Percentiles rank a stretch among this genome's conserved stretches.
These are phyloP conservation scores for Trichopoda pennipes DNA, from an alignment of 2,888 invertebrate species.

Conservation along the genomic window DNA sequence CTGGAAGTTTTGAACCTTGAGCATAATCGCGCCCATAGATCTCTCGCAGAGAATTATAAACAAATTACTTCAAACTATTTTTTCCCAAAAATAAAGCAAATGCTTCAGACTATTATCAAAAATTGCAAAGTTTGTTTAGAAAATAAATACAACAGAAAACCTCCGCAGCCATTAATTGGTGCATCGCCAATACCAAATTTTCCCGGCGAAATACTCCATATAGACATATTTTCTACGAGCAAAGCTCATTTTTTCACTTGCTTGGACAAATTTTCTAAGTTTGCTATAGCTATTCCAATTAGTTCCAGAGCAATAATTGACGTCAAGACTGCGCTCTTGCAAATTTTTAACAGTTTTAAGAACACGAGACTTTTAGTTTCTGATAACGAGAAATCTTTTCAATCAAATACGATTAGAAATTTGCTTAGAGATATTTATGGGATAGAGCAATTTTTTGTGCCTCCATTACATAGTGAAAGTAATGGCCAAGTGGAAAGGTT, in stretches of 20 bases:
- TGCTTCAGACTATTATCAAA: constrained; percentile 25
- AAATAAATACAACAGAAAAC: constrained; percentile 50
- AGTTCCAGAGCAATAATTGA: not conserved
- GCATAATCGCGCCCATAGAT: constrained; percentile 27
- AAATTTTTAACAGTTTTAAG: constrained; percentile 29
- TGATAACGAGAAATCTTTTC: constrained; percentile 20
- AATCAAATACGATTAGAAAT: constrained; percentile 18
- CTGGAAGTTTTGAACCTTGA: not conserved
- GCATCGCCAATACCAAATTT: constrained; percentile 32
- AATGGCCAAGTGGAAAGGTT: constrained; percentile 34
- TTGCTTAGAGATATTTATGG: constrained; percentile 19
- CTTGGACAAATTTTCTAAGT: constrained; percentile 39
- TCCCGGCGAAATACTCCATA: constrained; percentile 42
- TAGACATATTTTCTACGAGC: constrained; percentile 44
- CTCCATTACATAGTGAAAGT: constrained; percentile 34
- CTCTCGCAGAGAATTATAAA: constrained; percentile 24
- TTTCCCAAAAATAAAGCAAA: constrained; percentile 46
- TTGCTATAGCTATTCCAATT: not conserved
- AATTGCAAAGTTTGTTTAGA: constrained; percentile 50
- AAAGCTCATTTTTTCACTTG: constrained; percentile 48
- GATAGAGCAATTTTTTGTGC: constrained; percentile 22
- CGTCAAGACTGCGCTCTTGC: constrained; percentile 8
- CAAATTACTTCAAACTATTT: constrained; percentile 43
- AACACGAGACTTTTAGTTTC: constrained; percentile 20
- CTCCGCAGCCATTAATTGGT: constrained; percentile 34